These are phyloP conservation scores for Sakesphorus luctuosus DNA, from an alignment of 2,113 vertebrate species.

Conservation along the genomic window DNA sequence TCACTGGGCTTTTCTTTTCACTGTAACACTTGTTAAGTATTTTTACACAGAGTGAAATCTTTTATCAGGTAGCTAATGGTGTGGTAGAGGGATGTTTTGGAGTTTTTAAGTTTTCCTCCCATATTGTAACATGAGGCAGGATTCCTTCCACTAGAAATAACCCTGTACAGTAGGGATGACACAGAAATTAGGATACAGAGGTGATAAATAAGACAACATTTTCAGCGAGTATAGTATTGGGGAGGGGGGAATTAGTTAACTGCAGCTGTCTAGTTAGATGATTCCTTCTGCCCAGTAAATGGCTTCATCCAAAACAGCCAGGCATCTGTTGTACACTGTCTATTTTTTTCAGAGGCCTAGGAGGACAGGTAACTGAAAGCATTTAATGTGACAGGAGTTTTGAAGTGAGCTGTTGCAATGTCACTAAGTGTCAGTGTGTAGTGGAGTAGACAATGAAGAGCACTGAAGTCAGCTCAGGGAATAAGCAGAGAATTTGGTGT, in stretches of 20 bases:
- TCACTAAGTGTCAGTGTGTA: neutral
- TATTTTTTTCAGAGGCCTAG: neutral
- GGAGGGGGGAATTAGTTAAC: neutral
- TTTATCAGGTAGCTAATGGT: neutral
- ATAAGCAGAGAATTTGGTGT: neutral
- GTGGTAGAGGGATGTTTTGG: neutral
- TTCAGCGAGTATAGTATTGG: neutral
- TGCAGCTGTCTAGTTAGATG: neutral
- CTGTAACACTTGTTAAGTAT: neutral
- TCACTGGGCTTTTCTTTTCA: neutral
- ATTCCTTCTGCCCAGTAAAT: neutral
- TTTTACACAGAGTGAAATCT: neutral
- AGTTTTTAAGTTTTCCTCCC: neutral
- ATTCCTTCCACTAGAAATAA: neutral
- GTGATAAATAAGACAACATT: neutral
- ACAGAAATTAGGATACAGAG: neutral
- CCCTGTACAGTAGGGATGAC: neutral
- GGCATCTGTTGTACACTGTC: neutral
- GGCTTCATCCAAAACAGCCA: neutral
- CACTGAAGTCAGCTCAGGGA: neutral
- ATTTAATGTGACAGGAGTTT: neutral
- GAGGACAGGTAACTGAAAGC: neutral
- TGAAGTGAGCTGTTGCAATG: neutral
- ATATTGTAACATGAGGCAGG: neutral
- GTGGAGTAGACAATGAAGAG: neutral